Percentiles rank a stretch among this genome's conserved stretches.
Conservation (phyloP, 2,113 vertebrate species). For the Dascyllus trimaculatus region DNA sequence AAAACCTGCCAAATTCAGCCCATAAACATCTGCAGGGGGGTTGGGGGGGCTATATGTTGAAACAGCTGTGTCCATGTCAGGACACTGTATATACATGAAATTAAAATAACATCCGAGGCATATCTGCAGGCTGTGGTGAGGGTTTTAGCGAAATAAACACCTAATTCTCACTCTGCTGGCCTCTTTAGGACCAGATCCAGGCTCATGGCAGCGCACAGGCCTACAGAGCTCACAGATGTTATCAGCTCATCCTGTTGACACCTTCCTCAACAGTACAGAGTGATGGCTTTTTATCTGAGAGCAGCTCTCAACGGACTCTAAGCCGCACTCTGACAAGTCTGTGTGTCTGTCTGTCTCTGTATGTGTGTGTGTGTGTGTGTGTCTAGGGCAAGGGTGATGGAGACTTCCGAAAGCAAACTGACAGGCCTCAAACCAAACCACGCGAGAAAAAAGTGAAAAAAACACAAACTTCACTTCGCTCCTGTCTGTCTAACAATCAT, state of each 20-base stretch:
- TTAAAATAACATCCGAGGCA: not conserved
- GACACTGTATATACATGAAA: not conserved
- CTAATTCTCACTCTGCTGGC: not conserved
- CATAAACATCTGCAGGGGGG: not conserved
- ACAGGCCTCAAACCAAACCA: conserved; percentile 30
- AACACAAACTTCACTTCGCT: not conserved
- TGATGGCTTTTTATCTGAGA: conserved; percentile 15
- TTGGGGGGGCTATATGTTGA: not conserved
- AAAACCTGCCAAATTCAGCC: not conserved
- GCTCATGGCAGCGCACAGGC: not conserved
- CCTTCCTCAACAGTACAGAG: conserved; percentile 20
- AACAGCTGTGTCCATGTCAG: not conserved
- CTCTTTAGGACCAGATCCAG: not conserved
- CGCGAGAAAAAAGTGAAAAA: conserved; percentile 17
- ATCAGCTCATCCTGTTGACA: conserved; percentile 69
- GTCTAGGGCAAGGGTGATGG: conserved; percentile 42
- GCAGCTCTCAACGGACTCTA: conserved; percentile 21
- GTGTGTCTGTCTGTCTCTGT: not conserved
- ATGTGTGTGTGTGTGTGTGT: not conserved
- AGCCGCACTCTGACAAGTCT: conserved; percentile 5
- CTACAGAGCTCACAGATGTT: conserved; percentile 22
- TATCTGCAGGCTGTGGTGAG: not conserved
- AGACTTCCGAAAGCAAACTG: conserved; percentile 52
- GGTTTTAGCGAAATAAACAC: not conserved
- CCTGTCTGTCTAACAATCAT: not conserved